Evolutionary conservation across 2,797 vertebrate species (phyloP).

Genomic region (Sebastes taczanowskii): DNA sequence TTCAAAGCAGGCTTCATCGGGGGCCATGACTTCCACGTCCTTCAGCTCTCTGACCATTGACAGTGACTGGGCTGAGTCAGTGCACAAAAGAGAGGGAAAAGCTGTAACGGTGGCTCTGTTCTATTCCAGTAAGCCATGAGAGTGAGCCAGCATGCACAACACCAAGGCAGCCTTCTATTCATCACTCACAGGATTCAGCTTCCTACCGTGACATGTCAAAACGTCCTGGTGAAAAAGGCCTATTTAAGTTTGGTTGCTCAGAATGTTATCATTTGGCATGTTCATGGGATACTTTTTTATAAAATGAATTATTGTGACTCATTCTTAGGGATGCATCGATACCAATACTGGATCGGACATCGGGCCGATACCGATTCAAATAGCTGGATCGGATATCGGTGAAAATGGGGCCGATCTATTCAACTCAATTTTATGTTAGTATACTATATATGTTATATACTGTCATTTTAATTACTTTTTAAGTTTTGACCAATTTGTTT

Average conservation of each 20-base stretch:
- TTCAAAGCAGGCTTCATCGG: slow-evolving; percentile 79
- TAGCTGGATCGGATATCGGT: no score
- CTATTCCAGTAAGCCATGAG: background rate
- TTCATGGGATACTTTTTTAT: background rate
- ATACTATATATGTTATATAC: no score
- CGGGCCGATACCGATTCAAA: no score
- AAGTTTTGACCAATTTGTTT: no score
- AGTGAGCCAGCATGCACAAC: background rate
- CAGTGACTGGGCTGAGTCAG: slow-evolving; percentile 74
- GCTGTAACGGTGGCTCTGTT: background rate
- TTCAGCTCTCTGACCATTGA: slow-evolving; percentile 76
- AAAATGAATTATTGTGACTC: background rate
- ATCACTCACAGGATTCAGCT: background rate
- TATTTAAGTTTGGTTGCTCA: background rate
- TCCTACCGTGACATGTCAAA: no score
- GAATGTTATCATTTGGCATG: background rate
- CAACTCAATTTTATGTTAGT: no score
- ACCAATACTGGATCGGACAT: no score
- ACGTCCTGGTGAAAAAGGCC: background rate
- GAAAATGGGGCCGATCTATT: no score
- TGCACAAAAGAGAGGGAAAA: background rate
- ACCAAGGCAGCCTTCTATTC: background rate
- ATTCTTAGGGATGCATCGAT: no score
- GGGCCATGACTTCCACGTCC: slow-evolving; percentile 78
- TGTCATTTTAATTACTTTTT: no score